Evolutionary conservation across 1,140 invertebrate species (phyloP).

Genomic region (Pseudobourletiella spinata): DNA sequence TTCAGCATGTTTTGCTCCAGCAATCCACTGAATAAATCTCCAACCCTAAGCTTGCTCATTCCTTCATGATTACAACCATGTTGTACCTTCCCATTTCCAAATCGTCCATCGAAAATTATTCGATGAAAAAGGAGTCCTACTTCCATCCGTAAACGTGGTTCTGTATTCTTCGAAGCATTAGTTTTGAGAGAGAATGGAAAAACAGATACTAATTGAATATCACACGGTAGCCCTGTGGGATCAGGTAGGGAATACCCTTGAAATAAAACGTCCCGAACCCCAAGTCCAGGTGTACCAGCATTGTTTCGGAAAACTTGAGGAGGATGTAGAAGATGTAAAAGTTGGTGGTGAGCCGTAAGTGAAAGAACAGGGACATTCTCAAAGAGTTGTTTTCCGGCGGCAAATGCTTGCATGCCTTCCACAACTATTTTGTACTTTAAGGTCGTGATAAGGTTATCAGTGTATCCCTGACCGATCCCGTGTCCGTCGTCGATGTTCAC

Average conservation of each 20-base stretch:
- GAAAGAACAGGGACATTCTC: background rate
- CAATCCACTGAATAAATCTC: background rate
- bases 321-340: background rate
- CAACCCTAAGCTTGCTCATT: background rate
- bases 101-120: background rate
- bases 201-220: background rate
- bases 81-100: background rate
- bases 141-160: background rate
- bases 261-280: background rate
- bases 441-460: conserved; percentile 75
- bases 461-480: conserved; percentile 79
- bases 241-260: no score
- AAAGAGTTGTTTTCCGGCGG: no score
- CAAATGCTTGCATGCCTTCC: conserved; percentile 43
- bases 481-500: conserved; percentile 89
- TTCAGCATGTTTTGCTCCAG: background rate
- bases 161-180: no score
- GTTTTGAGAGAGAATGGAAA: no score
- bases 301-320: no score
- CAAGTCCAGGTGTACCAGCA: no score
- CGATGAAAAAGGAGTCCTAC: background rate
- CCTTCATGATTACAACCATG: background rate
- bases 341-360: background rate
- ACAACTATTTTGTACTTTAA: conserved; percentile 65
- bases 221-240: no score